phyloP scores from a whole-genome alignment of 2,888 invertebrate genomes.

The Lottia scabra region DNA sequence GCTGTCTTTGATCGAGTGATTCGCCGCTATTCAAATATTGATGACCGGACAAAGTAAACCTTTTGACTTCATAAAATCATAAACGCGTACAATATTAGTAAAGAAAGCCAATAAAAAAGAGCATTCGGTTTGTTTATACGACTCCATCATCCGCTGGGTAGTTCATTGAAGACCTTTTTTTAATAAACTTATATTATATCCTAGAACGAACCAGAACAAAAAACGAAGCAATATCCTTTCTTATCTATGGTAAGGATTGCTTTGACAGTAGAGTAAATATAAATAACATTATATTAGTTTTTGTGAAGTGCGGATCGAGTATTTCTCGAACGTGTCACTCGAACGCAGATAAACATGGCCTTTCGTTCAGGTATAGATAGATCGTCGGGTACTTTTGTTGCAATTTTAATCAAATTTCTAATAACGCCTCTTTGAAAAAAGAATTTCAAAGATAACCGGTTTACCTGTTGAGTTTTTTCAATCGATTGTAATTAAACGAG shows the following conservation, averaged over 20 bases:
- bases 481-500: neutral
- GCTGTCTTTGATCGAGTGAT: neutral
- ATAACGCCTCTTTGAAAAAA: neutral
- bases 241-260: neutral
- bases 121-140: neutral
- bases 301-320: neutral
- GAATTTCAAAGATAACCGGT: neutral
- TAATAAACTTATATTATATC: neutral
- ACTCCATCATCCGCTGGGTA: neutral
- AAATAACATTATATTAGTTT: conserved; percentile 2
- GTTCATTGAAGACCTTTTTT: neutral
- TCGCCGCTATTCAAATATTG: neutral
- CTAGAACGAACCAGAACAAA: neutral
- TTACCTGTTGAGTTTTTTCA: neutral
- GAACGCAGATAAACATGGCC: neutral
- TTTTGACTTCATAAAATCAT: neutral
- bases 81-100: neutral
- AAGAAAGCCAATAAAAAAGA: neutral
- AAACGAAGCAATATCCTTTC: neutral
- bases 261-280: neutral
- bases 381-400: neutral
- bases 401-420: neutral
- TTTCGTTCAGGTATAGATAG: neutral
- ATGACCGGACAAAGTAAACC: neutral
- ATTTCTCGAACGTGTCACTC: neutral